A percentile compares a stretch with the other conserved stretches of the same genome.
These are phyloP conservation scores for Peromyscus melanophrys DNA, from an alignment of 2,797 vertebrate genomes.

Conservation along the genomic window DNA sequence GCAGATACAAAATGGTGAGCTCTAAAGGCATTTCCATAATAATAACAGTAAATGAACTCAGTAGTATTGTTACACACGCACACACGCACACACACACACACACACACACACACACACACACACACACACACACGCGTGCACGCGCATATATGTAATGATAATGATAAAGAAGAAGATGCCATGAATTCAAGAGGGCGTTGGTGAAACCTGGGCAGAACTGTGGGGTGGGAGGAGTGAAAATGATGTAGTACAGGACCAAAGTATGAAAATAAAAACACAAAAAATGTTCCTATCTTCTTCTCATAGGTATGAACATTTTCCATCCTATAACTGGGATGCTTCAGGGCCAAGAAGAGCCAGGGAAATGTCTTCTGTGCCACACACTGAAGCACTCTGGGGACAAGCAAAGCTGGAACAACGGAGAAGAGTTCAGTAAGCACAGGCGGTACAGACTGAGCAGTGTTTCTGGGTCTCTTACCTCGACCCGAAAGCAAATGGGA, in stretches of 20 bases:
- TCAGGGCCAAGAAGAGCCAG: conserved; percentile 33
- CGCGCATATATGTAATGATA: background rate
- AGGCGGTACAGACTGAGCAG: background rate
- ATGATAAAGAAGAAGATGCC: background rate
- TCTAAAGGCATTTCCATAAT: background rate
- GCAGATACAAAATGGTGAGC: background rate
- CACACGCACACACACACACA: background rate
- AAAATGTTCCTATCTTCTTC: background rate
- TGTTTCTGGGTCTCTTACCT: background rate
- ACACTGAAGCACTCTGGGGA: conserved; percentile 29
- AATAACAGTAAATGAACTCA: background rate
- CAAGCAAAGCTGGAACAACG: conserved; percentile 3
- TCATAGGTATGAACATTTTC: background rate
- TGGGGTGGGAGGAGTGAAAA: no score
- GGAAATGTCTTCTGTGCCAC: conserved; percentile 43
- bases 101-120: background rate
- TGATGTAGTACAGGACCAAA: background rate
- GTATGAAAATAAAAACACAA: background rate
- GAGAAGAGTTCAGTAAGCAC: background rate
- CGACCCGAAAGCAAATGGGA: background rate
- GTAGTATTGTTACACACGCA: background rate
- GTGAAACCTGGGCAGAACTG: background rate
- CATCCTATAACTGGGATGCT: conserved; percentile 37
- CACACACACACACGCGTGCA: background rate
- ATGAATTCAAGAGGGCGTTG: background rate